Base-by-base conservation (phyloP, 2,797 vertebrate genomes). In the Hapalemur alaotrensis region DNA sequence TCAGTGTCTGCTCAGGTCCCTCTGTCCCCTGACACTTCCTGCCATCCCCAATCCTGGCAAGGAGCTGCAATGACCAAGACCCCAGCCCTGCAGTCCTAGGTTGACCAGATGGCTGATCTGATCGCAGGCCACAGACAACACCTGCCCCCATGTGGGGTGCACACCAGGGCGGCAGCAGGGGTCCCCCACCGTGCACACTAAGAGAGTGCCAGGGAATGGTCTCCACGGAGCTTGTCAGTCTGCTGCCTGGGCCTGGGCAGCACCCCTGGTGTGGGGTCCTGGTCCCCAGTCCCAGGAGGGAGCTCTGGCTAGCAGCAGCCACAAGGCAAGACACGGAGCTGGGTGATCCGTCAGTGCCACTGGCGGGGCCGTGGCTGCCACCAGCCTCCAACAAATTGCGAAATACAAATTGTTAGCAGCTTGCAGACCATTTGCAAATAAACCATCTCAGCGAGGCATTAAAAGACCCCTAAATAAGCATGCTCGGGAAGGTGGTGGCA, bases 321-420 rank as follows among this genome's bases (percentile, higher is more conserved):
- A 70, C 10, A 32, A 91, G 80, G 65, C 10, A 41, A 79, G 85
- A 4, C 5, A 17, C n/a, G 4, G 0, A 2, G 3, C 73, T 6
- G 1, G 69, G 50, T 88, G 81, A 97, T 61, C 89, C 35, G 57
- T 72, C 95, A 23, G 12, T 86, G 72, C 32, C 83, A 91, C 85
- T 70, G 83, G 43, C 78, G 61, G 96, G 89, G 81, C 80, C 32
- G 15, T 0, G 61, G 93, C 93, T 87, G 52, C 50, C 0, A 1
- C 69, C 67, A 0, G 41, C 35, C 69, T 94, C 88, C 91, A 93
- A 67, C 89, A 83, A 91, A 88, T n/a, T 17, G 93, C 63, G 79
- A 73, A 84, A 85, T 61, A 18, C 78, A 65, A n/a, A 48, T 59
- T 8, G 15, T 61, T 72, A 93, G 97, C 97, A 95, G 94, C 83